Evolutionary conservation across 2,113 vertebrate genomes (phyloP), one percentile per base, ranked within the genome.

Genomic region (Cebidichthys violaceus): DNA sequence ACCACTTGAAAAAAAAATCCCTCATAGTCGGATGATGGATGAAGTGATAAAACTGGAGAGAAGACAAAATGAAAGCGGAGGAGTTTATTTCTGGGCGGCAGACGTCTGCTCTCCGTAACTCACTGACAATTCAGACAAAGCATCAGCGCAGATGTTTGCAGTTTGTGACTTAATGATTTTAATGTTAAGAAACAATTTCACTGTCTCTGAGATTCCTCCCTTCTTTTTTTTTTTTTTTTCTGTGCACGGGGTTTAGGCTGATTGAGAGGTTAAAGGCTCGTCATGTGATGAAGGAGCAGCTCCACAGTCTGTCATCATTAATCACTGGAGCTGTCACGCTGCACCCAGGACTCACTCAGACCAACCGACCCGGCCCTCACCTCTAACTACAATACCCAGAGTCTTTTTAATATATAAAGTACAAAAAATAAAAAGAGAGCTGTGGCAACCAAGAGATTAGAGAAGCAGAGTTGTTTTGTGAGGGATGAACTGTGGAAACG

Each of bases 11-110:
- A 15, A 89, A 86, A 15, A 45, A 45, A 7, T 79, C 85, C 71
- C 88, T 88, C 86, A 91, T 83, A 89, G 88, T 70, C 11, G 76
- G 78, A 89, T 93, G 93, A 93, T 92, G 86, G 92, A 93, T 92
- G 93, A 90, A 90, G 92, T 92, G 91, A 93, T 91, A 90, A 89
- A 92, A 86, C 88, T 91, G 89, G 90, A 90, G 69, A 70, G 82
- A 52, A 75, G 86, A 85, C 86, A 90, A 88, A 85, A 89, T 69
- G 81, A 92, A 90, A 90, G 75, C 83, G 65, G 81, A 90, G 83
- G 84, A 88, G 82, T 86, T 75, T 64, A 45, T 86, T 91, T 90
- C 90, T 92, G 91, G 89, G 83, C 90, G 91, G 70, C 50, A 27
- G 66, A 20, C 52, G 67, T 72, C 60, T 55, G 72, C 57, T 68